phyloP scores from a whole-genome alignment of 2,888 invertebrate species.

The Priocnemis perturbator region DNA sequence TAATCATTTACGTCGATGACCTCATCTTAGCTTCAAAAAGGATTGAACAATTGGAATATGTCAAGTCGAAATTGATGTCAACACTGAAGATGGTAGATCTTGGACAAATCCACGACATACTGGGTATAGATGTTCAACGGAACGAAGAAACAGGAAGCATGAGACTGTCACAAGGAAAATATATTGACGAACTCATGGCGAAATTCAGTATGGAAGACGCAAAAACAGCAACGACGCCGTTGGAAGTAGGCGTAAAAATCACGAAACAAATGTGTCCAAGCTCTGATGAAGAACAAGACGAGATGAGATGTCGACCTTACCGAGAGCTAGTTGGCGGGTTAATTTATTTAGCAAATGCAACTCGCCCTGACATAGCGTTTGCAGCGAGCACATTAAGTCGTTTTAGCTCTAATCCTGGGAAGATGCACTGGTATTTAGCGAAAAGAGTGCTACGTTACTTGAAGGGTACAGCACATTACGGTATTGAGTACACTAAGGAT shows the following conservation, averaged over 20 bases:
- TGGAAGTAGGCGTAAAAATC: constrained; percentile 43
- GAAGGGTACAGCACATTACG: constrained; percentile 34
- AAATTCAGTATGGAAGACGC: constrained; percentile 41
- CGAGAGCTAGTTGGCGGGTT: constrained; percentile 44
- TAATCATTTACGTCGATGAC: constrained; percentile 17
- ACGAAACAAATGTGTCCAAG: constrained; percentile 33
- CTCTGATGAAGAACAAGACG: constrained; percentile 31
- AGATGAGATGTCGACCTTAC: constrained; percentile 46
- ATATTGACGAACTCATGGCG: constrained; percentile 32
- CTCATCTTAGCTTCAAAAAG: constrained; percentile 38
- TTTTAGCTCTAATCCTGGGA: constrained; percentile 37
- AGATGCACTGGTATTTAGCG: constrained; percentile 39
- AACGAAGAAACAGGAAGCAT: constrained; percentile 37
- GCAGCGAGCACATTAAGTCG: constrained; percentile 39
- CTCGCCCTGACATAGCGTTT: constrained; percentile 43
- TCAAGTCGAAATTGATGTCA: constrained; percentile 37
- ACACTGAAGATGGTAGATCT: constrained; percentile 43
- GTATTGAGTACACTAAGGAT: constrained; percentile 44
- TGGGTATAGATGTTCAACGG: constrained; percentile 34
- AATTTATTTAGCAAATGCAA: constrained; percentile 45
- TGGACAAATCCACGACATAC: constrained; percentile 1
- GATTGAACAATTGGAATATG: constrained; percentile 4
- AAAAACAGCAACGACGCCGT: constrained; percentile 37
- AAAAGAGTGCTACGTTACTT: constrained; percentile 43
- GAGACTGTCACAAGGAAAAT: constrained; percentile 37